Conservation (phyloP, 2,113 vertebrate species). For the Prunella fulvescens region DNA sequence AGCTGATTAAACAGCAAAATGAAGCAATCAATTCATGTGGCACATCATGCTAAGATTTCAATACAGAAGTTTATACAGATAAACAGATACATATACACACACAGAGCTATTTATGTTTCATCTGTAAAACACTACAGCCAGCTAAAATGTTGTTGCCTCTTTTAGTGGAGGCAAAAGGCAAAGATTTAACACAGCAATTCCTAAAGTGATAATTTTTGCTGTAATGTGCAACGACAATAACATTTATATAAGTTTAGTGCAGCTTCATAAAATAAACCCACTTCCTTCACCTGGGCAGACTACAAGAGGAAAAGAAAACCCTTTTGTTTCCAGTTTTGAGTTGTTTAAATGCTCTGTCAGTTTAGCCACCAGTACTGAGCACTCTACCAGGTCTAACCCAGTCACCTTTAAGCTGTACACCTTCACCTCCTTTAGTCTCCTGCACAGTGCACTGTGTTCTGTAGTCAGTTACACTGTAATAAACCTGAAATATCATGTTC, state of each 20-base stretch:
- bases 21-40: background rate
- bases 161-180: background rate
- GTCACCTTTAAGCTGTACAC: background rate
- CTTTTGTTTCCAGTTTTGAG: background rate
- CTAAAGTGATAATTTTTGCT: background rate
- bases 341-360: background rate
- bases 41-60: background rate
- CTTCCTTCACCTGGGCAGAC: background rate
- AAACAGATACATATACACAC: background rate
- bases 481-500: slow-evolving; percentile 38
- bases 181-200: background rate
- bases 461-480: slow-evolving; percentile 1
- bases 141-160: background rate
- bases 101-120: background rate
- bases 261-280: background rate
- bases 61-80: background rate
- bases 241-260: background rate
- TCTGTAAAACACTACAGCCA: background rate
- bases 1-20: background rate
- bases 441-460: background rate
- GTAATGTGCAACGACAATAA: background rate
- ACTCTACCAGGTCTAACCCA: background rate
- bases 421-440: background rate
- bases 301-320: background rate
- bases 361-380: background rate